Conservation (phyloP, 2,888 invertebrate species). For the Ophioninae sp. region DNA sequence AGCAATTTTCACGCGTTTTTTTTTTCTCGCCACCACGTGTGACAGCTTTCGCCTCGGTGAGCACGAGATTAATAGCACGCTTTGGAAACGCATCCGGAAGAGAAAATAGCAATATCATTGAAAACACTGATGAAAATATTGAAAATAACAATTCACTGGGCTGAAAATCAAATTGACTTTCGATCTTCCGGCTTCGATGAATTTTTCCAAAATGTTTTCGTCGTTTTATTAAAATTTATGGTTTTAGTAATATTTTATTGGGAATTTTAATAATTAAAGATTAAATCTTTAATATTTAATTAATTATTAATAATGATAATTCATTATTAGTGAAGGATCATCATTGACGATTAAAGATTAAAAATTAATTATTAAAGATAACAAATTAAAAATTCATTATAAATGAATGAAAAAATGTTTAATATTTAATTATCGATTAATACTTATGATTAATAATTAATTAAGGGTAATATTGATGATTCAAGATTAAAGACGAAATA, state of each 20-base stretch:
- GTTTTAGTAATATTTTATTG: not conserved
- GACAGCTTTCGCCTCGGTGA: not conserved
- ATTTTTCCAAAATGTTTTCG: not conserved
- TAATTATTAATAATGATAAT: too few relatives aligned
- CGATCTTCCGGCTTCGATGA: not conserved
- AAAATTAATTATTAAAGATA: too few relatives aligned
- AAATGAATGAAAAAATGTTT: too few relatives aligned
- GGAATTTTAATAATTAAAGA: too few relatives aligned
- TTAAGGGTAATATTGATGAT: too few relatives aligned
- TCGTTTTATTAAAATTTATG: not conserved
- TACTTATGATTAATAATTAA: too few relatives aligned
- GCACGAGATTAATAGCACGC: conserved; percentile 29
- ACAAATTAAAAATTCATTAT: too few relatives aligned
- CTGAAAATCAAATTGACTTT: not conserved
- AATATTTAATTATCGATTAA: too few relatives aligned
- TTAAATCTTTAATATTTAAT: too few relatives aligned
- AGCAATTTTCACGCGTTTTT: conserved; percentile 22
- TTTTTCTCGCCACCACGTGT: conserved; percentile 16
- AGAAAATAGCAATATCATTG: conserved; percentile 11
- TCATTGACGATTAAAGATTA: too few relatives aligned
- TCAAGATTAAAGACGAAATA: too few relatives aligned
- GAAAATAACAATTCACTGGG: not conserved
- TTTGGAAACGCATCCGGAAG: not conserved
- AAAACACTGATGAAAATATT: conserved; percentile 8
- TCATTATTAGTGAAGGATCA: too few relatives aligned